Evolutionary conservation across 2,888 invertebrate species (phyloP), one percentile per base, ranked within the genome.

Genomic region (Lepeophtheirus nordmannii): DNA sequence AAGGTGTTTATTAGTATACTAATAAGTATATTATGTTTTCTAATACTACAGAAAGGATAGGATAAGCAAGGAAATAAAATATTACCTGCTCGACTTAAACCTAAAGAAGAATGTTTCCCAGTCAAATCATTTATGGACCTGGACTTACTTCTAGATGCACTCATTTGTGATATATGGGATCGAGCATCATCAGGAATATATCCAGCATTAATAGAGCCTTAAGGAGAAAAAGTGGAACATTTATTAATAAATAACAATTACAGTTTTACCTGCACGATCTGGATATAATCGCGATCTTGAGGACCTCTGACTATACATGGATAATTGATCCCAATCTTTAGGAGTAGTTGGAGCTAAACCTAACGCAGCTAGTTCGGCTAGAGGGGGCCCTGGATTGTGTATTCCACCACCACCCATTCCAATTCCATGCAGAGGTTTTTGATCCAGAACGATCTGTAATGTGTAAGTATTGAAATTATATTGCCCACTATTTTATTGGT

Each of bases 301-400:
- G 11, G 60, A 58, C n/a, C 58, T 38, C 70, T 87, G 86, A 76
- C 91, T 91, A 75, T 91, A 91, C 64, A 87, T 88, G 57, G 91
- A 92, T 69, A 90, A 86, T 74, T 86, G 86, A 75, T 87, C 87
- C 87, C 87, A 87, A 75, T 87, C 87, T 79, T 74, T 74, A 62
- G 39, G 62, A n/a, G 46, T 17, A 2, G 66, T 58, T 30, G 62
- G 62, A 30, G 23, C 60, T 30, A 66, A 37, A 1, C 66, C 66
- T 11, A 66, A 14, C 1, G 84, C 83, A 77, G 87, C 87, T 74
- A 89, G 80, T 46, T 88, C 87, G 65, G 87, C 86, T 69, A 89
- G 78, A n/a, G 72, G 72, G 11, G 71, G 68, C 8, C 68, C 66
- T 1, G 70, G 64, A 56, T 22, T 22, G 1, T 46, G 40, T 1